Conservation (phyloP, 1,140 invertebrate species). For the Lasioglossum baleicum region DNA sequence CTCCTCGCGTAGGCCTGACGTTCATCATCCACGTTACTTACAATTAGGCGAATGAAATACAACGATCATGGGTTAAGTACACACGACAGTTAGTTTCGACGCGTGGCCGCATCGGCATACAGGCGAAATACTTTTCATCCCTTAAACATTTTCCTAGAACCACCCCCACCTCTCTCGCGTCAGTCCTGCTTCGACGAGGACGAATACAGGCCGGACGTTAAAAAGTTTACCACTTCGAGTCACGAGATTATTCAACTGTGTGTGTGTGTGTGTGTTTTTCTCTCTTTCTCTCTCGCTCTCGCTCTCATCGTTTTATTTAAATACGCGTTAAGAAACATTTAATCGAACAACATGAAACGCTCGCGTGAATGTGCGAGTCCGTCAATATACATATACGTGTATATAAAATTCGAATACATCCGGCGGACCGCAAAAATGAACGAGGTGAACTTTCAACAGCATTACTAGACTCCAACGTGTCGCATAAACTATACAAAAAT, state of each 20-base stretch:
- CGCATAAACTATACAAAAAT: slow-evolving; percentile 75
- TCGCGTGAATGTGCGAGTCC: slow-evolving; percentile 51
- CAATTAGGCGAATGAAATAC: slow-evolving; percentile 54
- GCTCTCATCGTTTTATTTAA: slow-evolving; percentile 24
- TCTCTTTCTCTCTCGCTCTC: no score
- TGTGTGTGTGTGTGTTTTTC: no score
- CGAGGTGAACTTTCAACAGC: slow-evolving; percentile 70
- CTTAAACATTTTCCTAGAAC: background rate
- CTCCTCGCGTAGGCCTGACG: slow-evolving; percentile 40
- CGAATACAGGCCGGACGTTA: slow-evolving; percentile 61
- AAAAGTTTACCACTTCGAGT: slow-evolving; percentile 43
- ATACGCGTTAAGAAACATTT: slow-evolving; percentile 63
- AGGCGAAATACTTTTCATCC: slow-evolving; percentile 29
- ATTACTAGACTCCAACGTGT: slow-evolving; percentile 66
- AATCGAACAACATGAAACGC: slow-evolving; percentile 62
- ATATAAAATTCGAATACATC: slow-evolving; percentile 64
- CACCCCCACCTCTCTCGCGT: background rate
- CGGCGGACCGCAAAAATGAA: slow-evolving; percentile 67
- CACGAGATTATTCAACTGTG: background rate
- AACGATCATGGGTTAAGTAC: slow-evolving; percentile 47
- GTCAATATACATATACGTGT: slow-evolving; percentile 54
- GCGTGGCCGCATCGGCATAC: slow-evolving; percentile 34
- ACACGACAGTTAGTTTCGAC: slow-evolving; percentile 46
- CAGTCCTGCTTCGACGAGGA: slow-evolving; percentile 49
- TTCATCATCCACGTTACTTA: slow-evolving; percentile 22